phyloP scores from a whole-genome alignment of 1,140 invertebrate species.

The Calycopis cecrops region DNA sequence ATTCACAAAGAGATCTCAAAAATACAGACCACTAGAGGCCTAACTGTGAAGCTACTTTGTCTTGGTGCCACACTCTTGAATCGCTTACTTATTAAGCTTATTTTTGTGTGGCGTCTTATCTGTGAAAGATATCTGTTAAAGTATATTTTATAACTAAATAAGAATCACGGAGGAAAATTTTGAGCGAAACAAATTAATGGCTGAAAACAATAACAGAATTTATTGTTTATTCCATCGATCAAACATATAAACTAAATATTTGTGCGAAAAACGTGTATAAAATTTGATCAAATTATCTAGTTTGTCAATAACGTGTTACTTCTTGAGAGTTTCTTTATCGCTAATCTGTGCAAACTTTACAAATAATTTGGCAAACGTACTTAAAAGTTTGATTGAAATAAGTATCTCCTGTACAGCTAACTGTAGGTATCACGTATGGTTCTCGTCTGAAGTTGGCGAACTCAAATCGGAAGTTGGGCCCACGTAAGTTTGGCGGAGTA shows the following conservation, averaged over 20 bases:
- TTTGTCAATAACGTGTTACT: too few species aligned
- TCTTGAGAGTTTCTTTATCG: not conserved
- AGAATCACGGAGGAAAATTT: too few species aligned
- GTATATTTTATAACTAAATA: too few species aligned
- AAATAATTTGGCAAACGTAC: not conserved
- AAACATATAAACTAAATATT: too few species aligned
- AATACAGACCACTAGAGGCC: conserved; percentile 24
- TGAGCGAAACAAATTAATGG: too few species aligned
- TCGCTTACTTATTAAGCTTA: not conserved
- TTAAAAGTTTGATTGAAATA: conserved; percentile 18
- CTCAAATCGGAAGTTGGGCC: conserved; percentile 36
- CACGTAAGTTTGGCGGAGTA: conserved; percentile 28
- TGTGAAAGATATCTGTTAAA: too few species aligned
- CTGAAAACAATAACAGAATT: too few species aligned
- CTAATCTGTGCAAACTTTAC: conserved; percentile 1
- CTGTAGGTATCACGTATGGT: conserved; percentile 27
- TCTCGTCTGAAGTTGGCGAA: conserved; percentile 31
- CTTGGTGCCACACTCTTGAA: conserved; percentile 13
- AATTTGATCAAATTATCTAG: too few species aligned
- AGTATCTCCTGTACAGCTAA: not conserved
- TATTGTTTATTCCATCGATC: too few species aligned
- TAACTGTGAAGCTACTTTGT: conserved; percentile 23
- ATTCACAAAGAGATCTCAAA: conserved; percentile 23
- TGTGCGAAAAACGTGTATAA: not conserved
- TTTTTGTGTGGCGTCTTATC: conserved; percentile 12